Evolutionary conservation across 2,888 invertebrate genomes (phyloP).

Genomic region (Drosophila atroscutellata): DNA sequence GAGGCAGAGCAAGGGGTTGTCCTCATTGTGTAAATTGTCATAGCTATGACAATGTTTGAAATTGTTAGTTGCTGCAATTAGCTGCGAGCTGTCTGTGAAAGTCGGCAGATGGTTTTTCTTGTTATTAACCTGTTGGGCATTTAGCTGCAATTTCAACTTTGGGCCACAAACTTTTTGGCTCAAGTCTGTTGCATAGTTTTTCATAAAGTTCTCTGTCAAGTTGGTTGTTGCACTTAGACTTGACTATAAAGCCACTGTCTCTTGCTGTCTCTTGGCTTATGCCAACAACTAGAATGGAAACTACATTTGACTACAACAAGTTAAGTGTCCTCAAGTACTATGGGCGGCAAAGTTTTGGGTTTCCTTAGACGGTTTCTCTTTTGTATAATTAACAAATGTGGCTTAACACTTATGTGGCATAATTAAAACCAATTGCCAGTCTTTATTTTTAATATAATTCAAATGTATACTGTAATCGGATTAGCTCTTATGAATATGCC

Average conservation of each 20-base stretch:
- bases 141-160: conserved; percentile 19
- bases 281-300: conserved; percentile 16
- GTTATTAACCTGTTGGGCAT: conserved; percentile 61
- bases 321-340: conserved; percentile 35
- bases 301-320: conserved; percentile 22
- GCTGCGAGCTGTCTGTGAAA: conserved; percentile 37
- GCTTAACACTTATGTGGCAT: not conserved
- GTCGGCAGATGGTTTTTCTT: conserved; percentile 33
- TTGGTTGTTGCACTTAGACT: conserved; percentile 7
- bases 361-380: not conserved
- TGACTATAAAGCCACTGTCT: conserved; percentile 2
- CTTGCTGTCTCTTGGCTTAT: not conserved
- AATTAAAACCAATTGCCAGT: not conserved
- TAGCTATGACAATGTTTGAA: conserved; percentile 44
- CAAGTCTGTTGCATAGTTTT: conserved; percentile 42
- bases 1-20: not conserved
- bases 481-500: conserved; percentile 30
- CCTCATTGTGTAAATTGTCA: conserved; percentile 62
- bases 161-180: conserved; percentile 23
- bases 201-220: conserved; percentile 32
- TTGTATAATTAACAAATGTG: not conserved
- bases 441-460: conserved; percentile 4
- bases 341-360: conserved; percentile 2
- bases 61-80: conserved; percentile 53
- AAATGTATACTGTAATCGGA: conserved; percentile 43